Evolutionary conservation across 53 echinoderm and acorn worm species (phyloP).

Genomic region (Arbacia lixula): DNA sequence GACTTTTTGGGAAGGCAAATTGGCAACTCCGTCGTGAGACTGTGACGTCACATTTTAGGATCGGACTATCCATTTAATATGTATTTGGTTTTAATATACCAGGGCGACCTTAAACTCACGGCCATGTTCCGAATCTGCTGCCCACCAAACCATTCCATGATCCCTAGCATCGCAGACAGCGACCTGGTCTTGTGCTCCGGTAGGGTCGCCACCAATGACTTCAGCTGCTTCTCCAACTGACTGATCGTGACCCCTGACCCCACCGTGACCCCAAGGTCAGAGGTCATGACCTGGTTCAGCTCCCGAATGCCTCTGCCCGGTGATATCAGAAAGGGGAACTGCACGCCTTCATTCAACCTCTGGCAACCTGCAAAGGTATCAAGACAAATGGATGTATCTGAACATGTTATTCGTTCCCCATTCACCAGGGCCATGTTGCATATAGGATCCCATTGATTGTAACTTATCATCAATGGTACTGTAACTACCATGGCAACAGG

Average conservation of each 20-base stretch:
- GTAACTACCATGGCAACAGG: too few relatives aligned
- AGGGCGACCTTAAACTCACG: slow-evolving; percentile 12
- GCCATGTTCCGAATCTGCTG: slow-evolving; percentile 54
- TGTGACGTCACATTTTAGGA: too few relatives aligned
- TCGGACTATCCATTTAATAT: too few relatives aligned
- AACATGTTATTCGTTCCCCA: background rate
- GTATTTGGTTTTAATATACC: background rate
- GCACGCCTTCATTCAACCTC: background rate
- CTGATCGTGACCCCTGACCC: slow-evolving; percentile 34
- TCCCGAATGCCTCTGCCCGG: slow-evolving; percentile 19
- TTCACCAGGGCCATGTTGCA: too few relatives aligned
- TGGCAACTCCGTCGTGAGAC: too few relatives aligned
- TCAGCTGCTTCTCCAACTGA: slow-evolving; percentile 19
- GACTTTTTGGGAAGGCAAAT: too few relatives aligned
- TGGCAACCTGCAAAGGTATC: background rate
- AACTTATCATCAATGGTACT: too few relatives aligned
- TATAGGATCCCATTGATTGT: too few relatives aligned
- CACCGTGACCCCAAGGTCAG: slow-evolving; percentile 40
- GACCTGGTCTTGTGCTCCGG: slow-evolving; percentile 32
- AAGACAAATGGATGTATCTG: background rate
- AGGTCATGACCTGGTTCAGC: slow-evolving; percentile 33
- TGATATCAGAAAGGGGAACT: slow-evolving; percentile 26
- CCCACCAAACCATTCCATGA: slow-evolving; percentile 39
- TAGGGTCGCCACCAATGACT: background rate
- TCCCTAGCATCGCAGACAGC: slow-evolving; percentile 23